A percentile compares a stretch with the other conserved stretches of the same genome.
These are phyloP conservation scores for Paracentrotus lividus DNA, from an alignment of 53 echinoderm and acorn worm genomes.

Conservation along the genomic window DNA sequence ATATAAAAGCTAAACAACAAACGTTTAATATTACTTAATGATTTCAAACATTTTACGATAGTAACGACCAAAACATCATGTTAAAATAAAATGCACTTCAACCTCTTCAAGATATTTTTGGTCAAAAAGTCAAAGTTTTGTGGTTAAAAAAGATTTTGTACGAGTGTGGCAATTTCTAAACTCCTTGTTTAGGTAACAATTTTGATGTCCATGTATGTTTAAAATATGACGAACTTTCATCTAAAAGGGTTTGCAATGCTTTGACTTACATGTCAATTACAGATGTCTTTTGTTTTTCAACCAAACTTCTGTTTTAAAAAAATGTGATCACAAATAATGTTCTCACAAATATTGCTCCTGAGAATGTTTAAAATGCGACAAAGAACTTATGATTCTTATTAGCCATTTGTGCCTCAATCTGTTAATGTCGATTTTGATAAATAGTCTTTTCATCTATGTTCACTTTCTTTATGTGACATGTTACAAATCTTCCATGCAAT, in stretches of 20 bases:
- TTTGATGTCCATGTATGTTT: neutral
- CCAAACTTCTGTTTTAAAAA: neutral
- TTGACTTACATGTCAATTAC: neutral
- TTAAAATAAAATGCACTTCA: neutral
- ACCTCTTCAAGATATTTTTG: neutral
- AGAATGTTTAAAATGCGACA: neutral
- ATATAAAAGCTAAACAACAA: neutral
- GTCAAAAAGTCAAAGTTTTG: neutral
- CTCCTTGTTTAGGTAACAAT: neutral
- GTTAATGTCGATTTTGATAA: neutral
- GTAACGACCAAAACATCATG: neutral
- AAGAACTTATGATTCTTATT: neutral
- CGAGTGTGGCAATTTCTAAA: neutral
- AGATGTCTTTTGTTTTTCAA: neutral
- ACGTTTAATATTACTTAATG: neutral
- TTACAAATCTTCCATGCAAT: neutral
- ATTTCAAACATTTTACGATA: neutral
- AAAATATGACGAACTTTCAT: neutral
- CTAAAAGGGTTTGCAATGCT: neutral
- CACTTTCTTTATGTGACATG: neutral
- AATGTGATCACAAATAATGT: neutral
- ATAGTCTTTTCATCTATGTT: neutral
- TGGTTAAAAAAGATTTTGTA: neutral
- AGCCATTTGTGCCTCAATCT: slow-evolving; percentile 9
- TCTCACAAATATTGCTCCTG: neutral